Evolutionary conservation across 2,113 vertebrate species (phyloP).

Genomic region (Malurus melanocephalus): DNA sequence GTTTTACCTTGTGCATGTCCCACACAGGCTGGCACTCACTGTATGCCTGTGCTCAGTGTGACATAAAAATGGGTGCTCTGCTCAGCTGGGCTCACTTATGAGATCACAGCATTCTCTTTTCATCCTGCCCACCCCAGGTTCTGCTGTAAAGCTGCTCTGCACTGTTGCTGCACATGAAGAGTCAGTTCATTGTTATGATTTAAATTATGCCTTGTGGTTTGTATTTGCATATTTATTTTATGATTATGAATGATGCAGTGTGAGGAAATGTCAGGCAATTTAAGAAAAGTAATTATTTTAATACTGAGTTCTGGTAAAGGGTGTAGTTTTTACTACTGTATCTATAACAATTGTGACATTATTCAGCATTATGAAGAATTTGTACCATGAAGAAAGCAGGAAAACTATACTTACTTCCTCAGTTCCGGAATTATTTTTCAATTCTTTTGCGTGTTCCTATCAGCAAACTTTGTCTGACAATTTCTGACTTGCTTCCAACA

Average conservation of each 20-base stretch:
- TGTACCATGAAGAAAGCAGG: not conserved
- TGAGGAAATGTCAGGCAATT: not conserved
- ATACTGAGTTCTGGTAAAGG: not conserved
- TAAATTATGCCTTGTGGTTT: not conserved
- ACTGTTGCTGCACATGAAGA: fast-evolving
- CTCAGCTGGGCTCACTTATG: not conserved
- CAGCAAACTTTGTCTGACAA: not conserved
- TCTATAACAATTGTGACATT: not conserved
- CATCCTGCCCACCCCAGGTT: not conserved
- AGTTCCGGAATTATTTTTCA: not conserved
- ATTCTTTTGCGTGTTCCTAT: not conserved
- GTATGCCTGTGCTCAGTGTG: fast-evolving
- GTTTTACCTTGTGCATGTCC: fast-evolving
- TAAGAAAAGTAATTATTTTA: not conserved
- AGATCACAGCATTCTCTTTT: fast-evolving
- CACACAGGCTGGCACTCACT: fast-evolving
- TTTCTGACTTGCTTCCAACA: not conserved
- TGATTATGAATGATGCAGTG: not conserved
- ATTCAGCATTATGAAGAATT: not conserved
- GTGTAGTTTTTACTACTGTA: not conserved
- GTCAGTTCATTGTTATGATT: fast-evolving
- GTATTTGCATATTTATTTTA: not conserved
- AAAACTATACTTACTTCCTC: not conserved
- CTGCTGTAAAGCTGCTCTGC: not conserved
- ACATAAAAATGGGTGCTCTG: not conserved